Percentiles rank a stretch among this genome's conserved stretches.
Conservation (phyloP, 2,797 vertebrate species). For the Bryconaethiops microstoma region DNA sequence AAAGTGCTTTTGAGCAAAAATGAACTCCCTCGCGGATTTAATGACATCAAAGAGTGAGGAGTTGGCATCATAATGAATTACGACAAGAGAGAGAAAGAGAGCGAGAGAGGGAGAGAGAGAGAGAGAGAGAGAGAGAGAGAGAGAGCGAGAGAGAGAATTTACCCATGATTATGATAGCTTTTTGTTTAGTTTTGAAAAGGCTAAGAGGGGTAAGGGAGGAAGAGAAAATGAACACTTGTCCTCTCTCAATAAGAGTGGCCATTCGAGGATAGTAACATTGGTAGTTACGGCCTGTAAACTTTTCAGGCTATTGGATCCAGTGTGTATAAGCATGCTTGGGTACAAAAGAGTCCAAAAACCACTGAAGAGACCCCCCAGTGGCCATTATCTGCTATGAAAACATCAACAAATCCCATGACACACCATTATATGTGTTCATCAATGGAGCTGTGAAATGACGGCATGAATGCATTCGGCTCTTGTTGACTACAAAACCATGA, state of each 20-base stretch:
- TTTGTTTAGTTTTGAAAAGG: slow-evolving; percentile 77
- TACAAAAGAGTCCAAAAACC: slow-evolving; percentile 69
- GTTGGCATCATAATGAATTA: slow-evolving; percentile 74
- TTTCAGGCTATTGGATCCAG: slow-evolving; percentile 84
- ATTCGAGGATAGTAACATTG: slow-evolving; percentile 73
- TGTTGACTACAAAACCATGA: slow-evolving; percentile 10
- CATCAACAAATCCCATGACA: slow-evolving; percentile 84
- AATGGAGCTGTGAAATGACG: slow-evolving; percentile 81
- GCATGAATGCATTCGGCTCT: neutral
- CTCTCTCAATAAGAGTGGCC: slow-evolving; percentile 68
- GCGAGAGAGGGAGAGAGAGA: slow-evolving; percentile 24
- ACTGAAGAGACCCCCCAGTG: slow-evolving; percentile 85
- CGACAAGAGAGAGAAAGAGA: slow-evolving; percentile 68
- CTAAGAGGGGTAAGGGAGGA: slow-evolving; percentile 71
- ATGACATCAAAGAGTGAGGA: slow-evolving; percentile 81
- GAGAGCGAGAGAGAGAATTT: slow-evolving; percentile 67
- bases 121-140: slow-evolving; percentile 52
- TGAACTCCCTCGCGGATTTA: slow-evolving; percentile 78
- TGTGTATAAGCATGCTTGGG: slow-evolving; percentile 60
- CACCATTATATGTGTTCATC: slow-evolving; percentile 88
- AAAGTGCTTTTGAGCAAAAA: slow-evolving; percentile 77
- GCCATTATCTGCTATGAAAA: slow-evolving; percentile 79
- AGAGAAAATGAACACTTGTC: slow-evolving; percentile 81
- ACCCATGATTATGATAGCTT: slow-evolving; percentile 78
- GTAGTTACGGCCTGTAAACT: slow-evolving; percentile 77